Conservation (phyloP, 2,797 vertebrate species). For the Sebastes jordani region DNA sequence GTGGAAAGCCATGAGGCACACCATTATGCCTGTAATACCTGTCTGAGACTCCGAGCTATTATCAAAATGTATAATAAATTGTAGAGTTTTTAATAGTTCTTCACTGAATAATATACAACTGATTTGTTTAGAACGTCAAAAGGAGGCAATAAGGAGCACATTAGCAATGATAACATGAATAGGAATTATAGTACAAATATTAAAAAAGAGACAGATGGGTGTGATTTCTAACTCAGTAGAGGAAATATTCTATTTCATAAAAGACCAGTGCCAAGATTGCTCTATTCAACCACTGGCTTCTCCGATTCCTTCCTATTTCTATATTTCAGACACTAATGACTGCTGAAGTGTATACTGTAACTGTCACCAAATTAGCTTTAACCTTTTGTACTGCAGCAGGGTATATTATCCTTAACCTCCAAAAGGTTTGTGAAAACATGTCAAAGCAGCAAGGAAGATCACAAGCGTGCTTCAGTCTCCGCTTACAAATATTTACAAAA, state of each 20-base stretch:
- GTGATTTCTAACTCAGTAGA: background rate
- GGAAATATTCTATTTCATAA: background rate
- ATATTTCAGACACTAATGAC: background rate
- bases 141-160: conserved; percentile 20
- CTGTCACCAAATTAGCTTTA: background rate
- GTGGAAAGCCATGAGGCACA: conserved; percentile 8
- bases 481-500: background rate
- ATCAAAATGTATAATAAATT: conserved; percentile 28
- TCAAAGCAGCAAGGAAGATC: background rate
- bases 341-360: background rate
- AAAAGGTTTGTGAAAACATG: background rate
- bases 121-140: conserved; percentile 27
- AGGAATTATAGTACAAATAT: background rate
- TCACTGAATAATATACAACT: conserved; percentile 28
- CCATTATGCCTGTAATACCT: background rate
- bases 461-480: background rate
- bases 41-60: conserved; percentile 12
- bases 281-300: background rate
- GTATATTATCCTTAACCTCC: no score
- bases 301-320: background rate
- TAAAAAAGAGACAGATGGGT: background rate
- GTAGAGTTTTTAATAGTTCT: conserved; percentile 19
- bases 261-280: background rate
- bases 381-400: background rate
- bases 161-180: conserved; percentile 8